These are phyloP conservation scores for Caenorhabditis becei DNA, from an alignment of 2,888 invertebrate genomes.

Conservation along the genomic window DNA sequence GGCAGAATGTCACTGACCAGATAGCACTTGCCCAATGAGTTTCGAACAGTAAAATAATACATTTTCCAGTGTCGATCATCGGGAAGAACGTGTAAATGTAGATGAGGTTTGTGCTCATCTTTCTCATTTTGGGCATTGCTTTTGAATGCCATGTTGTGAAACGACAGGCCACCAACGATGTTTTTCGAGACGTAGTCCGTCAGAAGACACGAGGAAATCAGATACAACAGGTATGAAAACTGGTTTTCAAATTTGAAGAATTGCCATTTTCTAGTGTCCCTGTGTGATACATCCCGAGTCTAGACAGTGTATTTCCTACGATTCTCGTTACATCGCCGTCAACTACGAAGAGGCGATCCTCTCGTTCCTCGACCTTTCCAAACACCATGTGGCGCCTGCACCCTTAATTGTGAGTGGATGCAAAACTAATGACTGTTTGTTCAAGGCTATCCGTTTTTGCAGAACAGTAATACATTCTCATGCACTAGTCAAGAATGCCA, in stretches of 20 bases:
- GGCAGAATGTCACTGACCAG: not conserved
- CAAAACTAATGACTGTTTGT: not conserved
- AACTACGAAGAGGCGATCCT: conserved; percentile 79
- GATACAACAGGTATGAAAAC: conserved; percentile 70
- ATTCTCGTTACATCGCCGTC: conserved; percentile 75
- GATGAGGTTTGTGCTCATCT: conserved; percentile 54
- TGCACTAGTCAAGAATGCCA: conserved; percentile 74
- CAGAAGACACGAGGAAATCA: conserved; percentile 73
- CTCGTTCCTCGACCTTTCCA: conserved; percentile 76
- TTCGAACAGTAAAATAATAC: no score
- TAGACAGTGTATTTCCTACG: conserved; percentile 78
- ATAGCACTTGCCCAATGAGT: not conserved
- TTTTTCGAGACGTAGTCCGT: conserved; percentile 68
- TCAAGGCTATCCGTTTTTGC: conserved; percentile 32
- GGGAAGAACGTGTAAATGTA: conserved; percentile 43
- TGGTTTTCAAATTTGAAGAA: not conserved
- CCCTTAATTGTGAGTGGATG: conserved; percentile 69
- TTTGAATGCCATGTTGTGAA: conserved; percentile 31
- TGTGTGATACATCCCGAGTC: conserved; percentile 77
- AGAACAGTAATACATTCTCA: conserved; percentile 73
- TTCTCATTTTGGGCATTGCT: conserved; percentile 10
- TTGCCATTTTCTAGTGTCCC: conserved; percentile 80
- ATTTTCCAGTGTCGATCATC: conserved; percentile 24
- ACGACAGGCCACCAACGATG: conserved; percentile 33
- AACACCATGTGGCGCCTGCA: conserved; percentile 41